Conservation (phyloP, 2,797 vertebrate species). For the Anableps anableps region DNA sequence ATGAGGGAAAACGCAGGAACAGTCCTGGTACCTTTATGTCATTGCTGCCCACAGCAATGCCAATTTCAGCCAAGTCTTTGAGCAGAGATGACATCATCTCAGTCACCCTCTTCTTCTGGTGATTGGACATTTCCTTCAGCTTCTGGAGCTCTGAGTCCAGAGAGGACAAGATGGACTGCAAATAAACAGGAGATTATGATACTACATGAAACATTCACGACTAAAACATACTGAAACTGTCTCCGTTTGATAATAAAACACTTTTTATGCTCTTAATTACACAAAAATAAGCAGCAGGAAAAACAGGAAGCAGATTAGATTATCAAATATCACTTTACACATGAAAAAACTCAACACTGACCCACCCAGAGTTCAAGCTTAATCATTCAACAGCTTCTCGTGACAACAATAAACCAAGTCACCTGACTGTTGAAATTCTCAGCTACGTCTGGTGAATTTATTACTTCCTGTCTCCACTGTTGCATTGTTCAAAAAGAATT, state of each 20-base stretch:
- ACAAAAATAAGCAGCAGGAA: not conserved
- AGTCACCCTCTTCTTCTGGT: conserved; percentile 95
- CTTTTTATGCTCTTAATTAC: no score
- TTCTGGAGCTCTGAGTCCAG: conserved; percentile 97
- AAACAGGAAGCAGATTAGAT: no score
- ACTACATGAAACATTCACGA: not conserved
- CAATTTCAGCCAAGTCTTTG: conserved; percentile 97
- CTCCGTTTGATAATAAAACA: not conserved
- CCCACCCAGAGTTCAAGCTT: not conserved
- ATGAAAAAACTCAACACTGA: not conserved
- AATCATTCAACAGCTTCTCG: not conserved
- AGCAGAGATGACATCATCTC: conserved; percentile 99
- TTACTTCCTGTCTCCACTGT: not conserved
- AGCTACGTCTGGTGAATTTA: not conserved
- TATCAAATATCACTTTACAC: not conserved
- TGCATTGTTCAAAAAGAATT: not conserved
- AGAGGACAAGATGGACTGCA: conserved; percentile 89
- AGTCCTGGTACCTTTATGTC: conserved; percentile 93
- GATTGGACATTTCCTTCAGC: conserved; percentile 98
- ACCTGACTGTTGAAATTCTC: not conserved
- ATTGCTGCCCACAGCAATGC: conserved; percentile 95
- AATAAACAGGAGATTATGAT: not conserved
- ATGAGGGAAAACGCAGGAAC: not conserved
- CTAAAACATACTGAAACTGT: not conserved
- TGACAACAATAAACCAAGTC: not conserved